Evolutionary conservation across 1,140 invertebrate genomes (phyloP).

Genomic region (Lordiphosa stackelbergi): DNA sequence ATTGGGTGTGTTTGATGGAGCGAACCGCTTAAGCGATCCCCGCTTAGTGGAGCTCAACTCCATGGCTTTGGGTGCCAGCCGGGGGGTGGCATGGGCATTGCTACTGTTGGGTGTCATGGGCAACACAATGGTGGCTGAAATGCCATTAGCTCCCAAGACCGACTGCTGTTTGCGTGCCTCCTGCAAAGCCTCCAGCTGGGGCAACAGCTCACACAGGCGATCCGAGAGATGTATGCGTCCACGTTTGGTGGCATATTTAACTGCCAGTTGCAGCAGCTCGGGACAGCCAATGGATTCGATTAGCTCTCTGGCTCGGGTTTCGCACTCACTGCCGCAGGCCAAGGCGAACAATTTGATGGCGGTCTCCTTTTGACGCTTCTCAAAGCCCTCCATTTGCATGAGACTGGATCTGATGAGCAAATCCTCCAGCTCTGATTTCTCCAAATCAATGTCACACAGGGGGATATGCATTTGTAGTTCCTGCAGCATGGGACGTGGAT

Average conservation of each 20-base stretch:
- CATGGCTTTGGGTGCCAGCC: slow-evolving; percentile 61
- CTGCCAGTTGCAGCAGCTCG: slow-evolving; percentile 87
- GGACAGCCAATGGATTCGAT: slow-evolving; percentile 89
- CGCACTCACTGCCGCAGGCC: slow-evolving; percentile 88
- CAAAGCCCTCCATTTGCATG: slow-evolving; percentile 79
- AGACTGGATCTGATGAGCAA: slow-evolving; percentile 81
- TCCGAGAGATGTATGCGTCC: slow-evolving; percentile 87
- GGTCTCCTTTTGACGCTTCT: slow-evolving; percentile 81
- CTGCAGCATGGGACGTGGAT: slow-evolving; percentile 88
- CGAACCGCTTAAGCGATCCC: slow-evolving; percentile 52
- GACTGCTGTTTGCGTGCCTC: slow-evolving; percentile 60
- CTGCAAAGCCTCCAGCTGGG: slow-evolving; percentile 68
- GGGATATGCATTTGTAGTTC: slow-evolving; percentile 86
- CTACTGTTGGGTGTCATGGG: slow-evolving; percentile 31
- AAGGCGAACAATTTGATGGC: slow-evolving; percentile 91
- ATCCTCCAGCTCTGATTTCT: slow-evolving; percentile 80
- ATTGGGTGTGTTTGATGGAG: slow-evolving; percentile 39
- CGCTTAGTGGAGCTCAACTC: slow-evolving; percentile 60
- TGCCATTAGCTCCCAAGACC: slow-evolving; percentile 46
- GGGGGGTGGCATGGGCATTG: slow-evolving; percentile 26
- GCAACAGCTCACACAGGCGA: slow-evolving; percentile 79
- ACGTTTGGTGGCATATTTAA: slow-evolving; percentile 90
- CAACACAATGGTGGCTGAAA: slow-evolving; percentile 56
- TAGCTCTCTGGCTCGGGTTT: slow-evolving; percentile 91
- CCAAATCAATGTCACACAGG: slow-evolving; percentile 87